A percentile compares a stretch with the other conserved stretches of the same genome.
Conservation (phyloP, 2,113 vertebrate species). For the Zapus hudsonius region DNA sequence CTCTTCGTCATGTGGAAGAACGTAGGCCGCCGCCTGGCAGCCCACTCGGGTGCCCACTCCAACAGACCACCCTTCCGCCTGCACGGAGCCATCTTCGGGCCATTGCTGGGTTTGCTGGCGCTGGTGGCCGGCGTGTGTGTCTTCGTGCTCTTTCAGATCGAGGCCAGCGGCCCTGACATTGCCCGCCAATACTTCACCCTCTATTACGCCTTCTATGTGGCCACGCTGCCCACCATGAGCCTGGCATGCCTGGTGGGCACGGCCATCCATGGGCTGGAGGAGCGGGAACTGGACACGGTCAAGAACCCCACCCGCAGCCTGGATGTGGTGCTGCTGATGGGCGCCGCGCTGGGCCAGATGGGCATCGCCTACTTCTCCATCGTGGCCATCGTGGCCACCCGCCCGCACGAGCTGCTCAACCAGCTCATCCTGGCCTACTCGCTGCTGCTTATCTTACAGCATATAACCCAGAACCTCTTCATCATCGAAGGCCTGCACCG, state of each 20-base stretch:
- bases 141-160: conserved; percentile 92
- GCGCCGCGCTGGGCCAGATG: conserved; percentile 88
- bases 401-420: conserved; percentile 79
- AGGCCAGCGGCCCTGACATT: conserved; percentile 73
- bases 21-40: conserved; percentile 85
- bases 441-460: conserved; percentile 90
- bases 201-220: conserved; percentile 90
- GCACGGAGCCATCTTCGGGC: conserved; percentile 83
- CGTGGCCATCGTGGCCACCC: conserved; percentile 89
- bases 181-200: conserved; percentile 84
- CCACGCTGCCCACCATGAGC: conserved; percentile 89
- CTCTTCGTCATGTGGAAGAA: conserved; percentile 97
- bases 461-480: conserved; percentile 93
- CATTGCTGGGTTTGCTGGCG: conserved; percentile 83
- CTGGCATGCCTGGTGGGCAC: conserved; percentile 84
- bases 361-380: conserved; percentile 93
- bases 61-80: conserved; percentile 82
- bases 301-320: conserved; percentile 93
- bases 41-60: neutral
- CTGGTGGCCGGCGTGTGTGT: conserved; percentile 82
- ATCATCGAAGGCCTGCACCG: conserved; percentile 93
- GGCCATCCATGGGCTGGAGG: conserved; percentile 87
- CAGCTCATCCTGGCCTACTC: conserved; percentile 91
- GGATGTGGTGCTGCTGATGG: conserved; percentile 91
- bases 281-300: conserved; percentile 82